Percentiles rank a stretch among this genome's conserved stretches.
These are phyloP conservation scores for Phengaris alcon DNA, from an alignment of 2,888 invertebrate species.

Conservation along the genomic window DNA sequence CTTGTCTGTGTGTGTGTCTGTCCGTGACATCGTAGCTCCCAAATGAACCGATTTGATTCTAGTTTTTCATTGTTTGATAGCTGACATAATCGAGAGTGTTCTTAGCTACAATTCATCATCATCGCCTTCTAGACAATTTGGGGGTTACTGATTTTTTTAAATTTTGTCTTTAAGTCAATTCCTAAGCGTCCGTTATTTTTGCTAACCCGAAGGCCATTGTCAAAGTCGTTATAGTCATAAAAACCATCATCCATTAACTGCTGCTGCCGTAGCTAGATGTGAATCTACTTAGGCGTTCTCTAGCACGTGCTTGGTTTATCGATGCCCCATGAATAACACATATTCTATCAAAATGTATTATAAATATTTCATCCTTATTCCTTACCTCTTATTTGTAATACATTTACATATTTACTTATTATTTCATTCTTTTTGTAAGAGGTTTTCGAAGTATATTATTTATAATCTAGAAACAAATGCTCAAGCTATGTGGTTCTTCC, in stretches of 20 bases:
- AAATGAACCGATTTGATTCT: too few species aligned
- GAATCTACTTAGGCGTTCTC: neutral
- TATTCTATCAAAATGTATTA: neutral
- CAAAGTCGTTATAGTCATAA: neutral
- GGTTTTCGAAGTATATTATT: neutral
- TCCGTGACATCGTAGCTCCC: too few species aligned
- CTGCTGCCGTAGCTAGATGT: neutral
- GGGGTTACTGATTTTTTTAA: too few species aligned
- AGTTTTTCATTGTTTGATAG: too few species aligned
- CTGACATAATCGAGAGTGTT: too few species aligned
- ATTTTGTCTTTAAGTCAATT: neutral
- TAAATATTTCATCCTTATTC: slow-evolving; percentile 5
- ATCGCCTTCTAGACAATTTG: too few species aligned
- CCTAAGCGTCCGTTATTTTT: neutral
- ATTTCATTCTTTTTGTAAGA: too few species aligned
- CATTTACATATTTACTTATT: neutral
- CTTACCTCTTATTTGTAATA: neutral
- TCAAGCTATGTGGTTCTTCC: neutral
- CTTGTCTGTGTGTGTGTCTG: too few species aligned
- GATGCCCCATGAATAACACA: slow-evolving; percentile 9
- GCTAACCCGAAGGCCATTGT: neutral
- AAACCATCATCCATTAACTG: neutral
- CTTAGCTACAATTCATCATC: too few species aligned
- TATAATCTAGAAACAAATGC: neutral
- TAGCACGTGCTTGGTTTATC: neutral